These are phyloP conservation scores for Notothenia coriiceps DNA, from an alignment of 2,113 vertebrate genomes.

Conservation along the genomic window DNA sequence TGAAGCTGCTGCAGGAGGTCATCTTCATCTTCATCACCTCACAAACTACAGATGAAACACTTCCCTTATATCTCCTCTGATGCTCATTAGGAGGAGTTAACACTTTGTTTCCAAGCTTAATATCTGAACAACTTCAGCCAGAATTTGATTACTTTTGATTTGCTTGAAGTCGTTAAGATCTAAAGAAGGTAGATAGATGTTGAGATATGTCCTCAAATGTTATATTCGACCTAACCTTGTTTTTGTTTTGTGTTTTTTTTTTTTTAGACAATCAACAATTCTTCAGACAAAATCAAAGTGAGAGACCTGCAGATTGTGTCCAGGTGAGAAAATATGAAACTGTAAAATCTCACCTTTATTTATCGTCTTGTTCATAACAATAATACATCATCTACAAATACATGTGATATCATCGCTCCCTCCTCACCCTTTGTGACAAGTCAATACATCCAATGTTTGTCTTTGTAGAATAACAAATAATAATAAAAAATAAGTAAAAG, in stretches of 20 bases:
- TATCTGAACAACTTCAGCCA: neutral
- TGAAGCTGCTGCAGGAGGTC: slow-evolving; percentile 93
- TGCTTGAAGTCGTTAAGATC: neutral
- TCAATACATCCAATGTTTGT: no score
- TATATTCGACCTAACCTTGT: neutral
- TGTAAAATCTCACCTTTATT: neutral
- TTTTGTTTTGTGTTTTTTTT: neutral
- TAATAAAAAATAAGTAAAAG: no score
- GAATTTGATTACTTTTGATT: neutral
- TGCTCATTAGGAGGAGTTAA: neutral
- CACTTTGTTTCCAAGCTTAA: neutral
- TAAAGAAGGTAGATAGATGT: neutral
- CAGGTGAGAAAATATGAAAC: slow-evolving; percentile 81
- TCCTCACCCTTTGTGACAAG: no score
- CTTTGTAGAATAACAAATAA: no score
- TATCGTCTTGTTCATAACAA: no score
- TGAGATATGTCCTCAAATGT: neutral
- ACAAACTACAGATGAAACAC: neutral
- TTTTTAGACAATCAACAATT: slow-evolving; percentile 90
- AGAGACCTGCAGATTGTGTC: slow-evolving; percentile 95
- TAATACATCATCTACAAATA: no score
- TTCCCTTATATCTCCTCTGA: neutral
- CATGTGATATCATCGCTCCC: no score
- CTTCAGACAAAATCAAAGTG: slow-evolving; percentile 94
- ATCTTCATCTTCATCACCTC: neutral